Evolutionary conservation across 2,888 invertebrate species (phyloP).

Genomic region (Drosophila robusta): DNA sequence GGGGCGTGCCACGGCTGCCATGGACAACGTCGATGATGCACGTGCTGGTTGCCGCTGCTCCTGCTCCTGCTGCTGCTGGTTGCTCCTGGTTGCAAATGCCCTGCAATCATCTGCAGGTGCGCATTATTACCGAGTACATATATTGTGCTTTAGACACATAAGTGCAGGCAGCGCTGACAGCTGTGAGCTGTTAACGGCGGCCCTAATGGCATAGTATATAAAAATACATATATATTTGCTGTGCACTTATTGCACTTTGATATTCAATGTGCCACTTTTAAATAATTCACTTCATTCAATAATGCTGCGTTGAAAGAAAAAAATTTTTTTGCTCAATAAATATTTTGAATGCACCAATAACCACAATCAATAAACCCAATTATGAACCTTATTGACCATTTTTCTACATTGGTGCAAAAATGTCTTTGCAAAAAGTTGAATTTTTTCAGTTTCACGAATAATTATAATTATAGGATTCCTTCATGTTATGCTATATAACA

Average conservation of each 20-base stretch:
- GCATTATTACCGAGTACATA: conserved; percentile 58
- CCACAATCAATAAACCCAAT: too few species aligned
- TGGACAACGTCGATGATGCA: conserved; percentile 54
- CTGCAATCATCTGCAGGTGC: conserved; percentile 61
- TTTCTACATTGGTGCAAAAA: neutral
- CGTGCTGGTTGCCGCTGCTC: conserved; percentile 29
- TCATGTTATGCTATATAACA: too few species aligned
- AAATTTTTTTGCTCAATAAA: too few species aligned
- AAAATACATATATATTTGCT: neutral
- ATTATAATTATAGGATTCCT: too few species aligned
- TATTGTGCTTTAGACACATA: conserved; percentile 36
- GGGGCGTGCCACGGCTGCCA: conserved; percentile 29
- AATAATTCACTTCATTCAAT: conserved; percentile 10
- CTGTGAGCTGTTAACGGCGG: conserved; percentile 30
- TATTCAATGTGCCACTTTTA: neutral
- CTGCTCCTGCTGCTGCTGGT: conserved; percentile 19
- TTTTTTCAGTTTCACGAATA: too few species aligned
- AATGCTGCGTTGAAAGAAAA: neutral
- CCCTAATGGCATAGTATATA: conserved; percentile 15
- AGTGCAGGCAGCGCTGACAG: conserved; percentile 27
- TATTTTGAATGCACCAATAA: too few species aligned
- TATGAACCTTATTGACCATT: neutral
- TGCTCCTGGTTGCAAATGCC: conserved; percentile 58
- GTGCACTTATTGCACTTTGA: neutral
- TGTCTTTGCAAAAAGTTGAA: too few species aligned